Percentiles rank a stretch among this genome's conserved stretches.
Conservation (phyloP, 2,888 invertebrate genomes). For the Plebejus melissa region DNA sequence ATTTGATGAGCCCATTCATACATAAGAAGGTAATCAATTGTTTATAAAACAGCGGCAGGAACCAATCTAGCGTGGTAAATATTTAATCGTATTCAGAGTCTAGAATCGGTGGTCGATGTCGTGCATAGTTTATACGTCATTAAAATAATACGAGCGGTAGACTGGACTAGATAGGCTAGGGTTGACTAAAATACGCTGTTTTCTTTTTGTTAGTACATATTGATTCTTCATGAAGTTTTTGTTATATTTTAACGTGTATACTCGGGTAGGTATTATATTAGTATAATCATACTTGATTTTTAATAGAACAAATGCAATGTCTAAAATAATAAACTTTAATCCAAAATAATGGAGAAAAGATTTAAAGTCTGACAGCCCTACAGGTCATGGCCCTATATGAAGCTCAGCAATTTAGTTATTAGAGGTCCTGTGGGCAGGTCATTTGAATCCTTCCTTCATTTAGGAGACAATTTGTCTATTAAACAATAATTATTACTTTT, state of each 20-base stretch:
- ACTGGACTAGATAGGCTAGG: constrained; percentile 31
- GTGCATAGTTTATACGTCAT: constrained; percentile 28
- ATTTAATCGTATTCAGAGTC: constrained; percentile 23
- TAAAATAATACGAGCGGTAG: constrained; percentile 32
- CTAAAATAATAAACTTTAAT: neutral
- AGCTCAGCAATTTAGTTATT: constrained; percentile 48
- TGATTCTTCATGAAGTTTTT: too few relatives aligned
- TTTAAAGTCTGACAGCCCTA: neutral
- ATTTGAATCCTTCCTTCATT: constrained; percentile 43
- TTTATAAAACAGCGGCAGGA: constrained; percentile 7
- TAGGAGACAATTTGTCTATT: constrained; percentile 37
- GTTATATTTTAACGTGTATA: too few relatives aligned
- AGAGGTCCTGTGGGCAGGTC: constrained; percentile 42
- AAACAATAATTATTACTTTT: neutral
- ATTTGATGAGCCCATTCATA: constrained; percentile 10
- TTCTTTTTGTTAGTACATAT: too few relatives aligned
- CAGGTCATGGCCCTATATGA: constrained; percentile 28
- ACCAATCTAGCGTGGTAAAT: constrained; percentile 24
- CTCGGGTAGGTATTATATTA: too few relatives aligned
- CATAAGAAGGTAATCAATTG: neutral
- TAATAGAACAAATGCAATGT: neutral
- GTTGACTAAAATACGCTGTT: neutral
- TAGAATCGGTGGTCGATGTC: constrained; percentile 22
- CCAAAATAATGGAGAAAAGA: neutral
- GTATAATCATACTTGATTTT: too few relatives aligned